Base-by-base conservation (phyloP, 1,140 invertebrate genomes). In the Drosophila carrolli region DNA sequence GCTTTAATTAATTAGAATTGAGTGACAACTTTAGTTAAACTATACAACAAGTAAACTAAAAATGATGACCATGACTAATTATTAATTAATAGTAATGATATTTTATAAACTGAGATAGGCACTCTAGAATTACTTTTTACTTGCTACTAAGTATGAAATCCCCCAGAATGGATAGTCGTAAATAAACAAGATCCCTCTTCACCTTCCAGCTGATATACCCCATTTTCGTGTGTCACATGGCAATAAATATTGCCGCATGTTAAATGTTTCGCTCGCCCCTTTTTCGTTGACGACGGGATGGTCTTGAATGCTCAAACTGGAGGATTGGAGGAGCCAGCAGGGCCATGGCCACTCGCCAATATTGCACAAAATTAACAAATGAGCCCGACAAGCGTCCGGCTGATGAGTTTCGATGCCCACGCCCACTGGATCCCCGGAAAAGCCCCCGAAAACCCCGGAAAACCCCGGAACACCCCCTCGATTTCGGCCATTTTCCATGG, bases 301-400 rank as follows among this genome's bases (percentile, higher is more conserved):
- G 35, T 7, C 43, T 11, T 41, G 37, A 5, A 37, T 38, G 55
- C 40, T 14, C 23, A 4, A 27, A 4, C 11, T 27, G 1, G 46
- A 23, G 19, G 19, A 46, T 48, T 9, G 11, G 16, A 27, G 46
- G 23, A 48, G 38, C 11, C 50, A 44, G 29, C 40, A 55, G 40
- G 40, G 23, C 46, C 40, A 32, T 27, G 53, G 72, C 53, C 54
- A 68, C 55, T 55, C 75, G 55, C 62, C 75, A 71, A 82, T 82
- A 82, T 82, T 82, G 79, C 79, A 65, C 67, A 70, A 86, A 86
- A 86, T 86, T 88, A 86, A 82, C 83, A 86, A 86, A 86, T 86
- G 83, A 82, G 82, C 50, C 65, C 63, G 78, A 81, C 81, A 81
- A 84, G 77, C 73, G 81, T 63, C 50, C 50, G 51, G 32, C 57